These are phyloP conservation scores for Syrmaticus mikado DNA, from an alignment of 2,113 vertebrate genomes.

Conservation along the genomic window DNA sequence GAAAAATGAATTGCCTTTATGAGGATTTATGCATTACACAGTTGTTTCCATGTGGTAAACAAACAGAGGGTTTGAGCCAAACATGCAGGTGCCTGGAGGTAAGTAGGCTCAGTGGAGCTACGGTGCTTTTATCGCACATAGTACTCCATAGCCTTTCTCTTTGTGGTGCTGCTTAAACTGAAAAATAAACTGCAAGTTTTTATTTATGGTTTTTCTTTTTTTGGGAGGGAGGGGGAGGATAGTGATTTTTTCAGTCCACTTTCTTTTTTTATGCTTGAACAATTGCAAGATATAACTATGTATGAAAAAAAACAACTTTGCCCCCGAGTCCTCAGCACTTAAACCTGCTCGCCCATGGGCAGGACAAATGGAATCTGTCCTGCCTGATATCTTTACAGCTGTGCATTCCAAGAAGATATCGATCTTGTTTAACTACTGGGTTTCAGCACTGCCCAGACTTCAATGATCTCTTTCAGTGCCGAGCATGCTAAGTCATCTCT, in stretches of 20 bases:
- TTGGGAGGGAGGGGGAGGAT: not conserved
- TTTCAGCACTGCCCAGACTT: not conserved
- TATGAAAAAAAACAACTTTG: not conserved
- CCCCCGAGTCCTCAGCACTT: not conserved
- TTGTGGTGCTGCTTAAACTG: not conserved
- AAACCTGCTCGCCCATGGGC: not conserved
- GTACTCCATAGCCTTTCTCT: not conserved
- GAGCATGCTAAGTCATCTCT: not conserved
- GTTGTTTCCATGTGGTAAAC: not conserved
- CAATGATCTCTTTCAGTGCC: not conserved
- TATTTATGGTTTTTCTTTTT: not conserved
- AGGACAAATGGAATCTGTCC: not conserved
- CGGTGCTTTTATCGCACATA: not conserved
- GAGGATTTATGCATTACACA: not conserved
- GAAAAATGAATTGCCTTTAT: not conserved
- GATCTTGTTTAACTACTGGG: conserved; percentile 10
- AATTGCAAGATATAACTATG: not conserved
- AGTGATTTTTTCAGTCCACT: not conserved
- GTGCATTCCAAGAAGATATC: not conserved
- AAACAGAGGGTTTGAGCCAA: not conserved
- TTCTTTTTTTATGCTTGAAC: not conserved
- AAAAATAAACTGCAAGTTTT: not conserved
- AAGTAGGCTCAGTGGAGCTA: not conserved
- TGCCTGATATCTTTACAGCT: not conserved
- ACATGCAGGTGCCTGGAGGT: not conserved